Conservation (phyloP, 2,888 invertebrate species). For the Halictus ligatus region DNA sequence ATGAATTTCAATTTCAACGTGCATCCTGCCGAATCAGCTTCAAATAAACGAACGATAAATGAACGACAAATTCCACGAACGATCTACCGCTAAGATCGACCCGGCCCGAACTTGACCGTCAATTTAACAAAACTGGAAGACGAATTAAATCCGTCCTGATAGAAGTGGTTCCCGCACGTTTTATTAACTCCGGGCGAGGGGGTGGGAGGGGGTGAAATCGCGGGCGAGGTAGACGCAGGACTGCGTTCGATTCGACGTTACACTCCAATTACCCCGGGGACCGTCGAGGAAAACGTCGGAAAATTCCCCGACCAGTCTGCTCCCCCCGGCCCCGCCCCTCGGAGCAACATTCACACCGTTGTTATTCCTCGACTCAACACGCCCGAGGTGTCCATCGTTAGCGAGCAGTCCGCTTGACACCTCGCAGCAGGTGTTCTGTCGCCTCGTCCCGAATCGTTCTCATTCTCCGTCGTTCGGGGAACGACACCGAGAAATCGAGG, state of each 20-base stretch:
- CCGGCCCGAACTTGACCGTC: neutral
- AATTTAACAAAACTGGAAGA: neutral
- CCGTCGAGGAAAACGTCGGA: constrained; percentile 10
- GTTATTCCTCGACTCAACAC: constrained; percentile 40
- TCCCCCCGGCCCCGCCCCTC: neutral
- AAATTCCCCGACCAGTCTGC: constrained; percentile 1
- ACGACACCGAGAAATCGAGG: neutral
- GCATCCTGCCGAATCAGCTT: neutral
- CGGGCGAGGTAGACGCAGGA: neutral
- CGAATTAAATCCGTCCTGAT: neutral
- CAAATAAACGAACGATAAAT: too few relatives aligned
- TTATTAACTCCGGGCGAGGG: neutral
- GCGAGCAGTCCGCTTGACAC: constrained; percentile 31
- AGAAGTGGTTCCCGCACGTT: neutral
- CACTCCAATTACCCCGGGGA: neutral
- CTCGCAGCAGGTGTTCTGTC: constrained; percentile 54
- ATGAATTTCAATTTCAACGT: neutral
- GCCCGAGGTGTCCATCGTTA: constrained; percentile 34
- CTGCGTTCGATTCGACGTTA: neutral
- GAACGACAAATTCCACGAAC: too few relatives aligned
- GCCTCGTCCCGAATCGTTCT: constrained; percentile 27
- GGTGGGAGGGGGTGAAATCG: neutral
- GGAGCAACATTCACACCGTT: constrained; percentile 10
- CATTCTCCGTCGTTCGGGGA: constrained; percentile 13
- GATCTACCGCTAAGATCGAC: too few relatives aligned